Evolutionary conservation across 2,797 vertebrate species (phyloP), one percentile per base, ranked within the genome.

Genomic region (Babyrousa celebensis): DNA sequence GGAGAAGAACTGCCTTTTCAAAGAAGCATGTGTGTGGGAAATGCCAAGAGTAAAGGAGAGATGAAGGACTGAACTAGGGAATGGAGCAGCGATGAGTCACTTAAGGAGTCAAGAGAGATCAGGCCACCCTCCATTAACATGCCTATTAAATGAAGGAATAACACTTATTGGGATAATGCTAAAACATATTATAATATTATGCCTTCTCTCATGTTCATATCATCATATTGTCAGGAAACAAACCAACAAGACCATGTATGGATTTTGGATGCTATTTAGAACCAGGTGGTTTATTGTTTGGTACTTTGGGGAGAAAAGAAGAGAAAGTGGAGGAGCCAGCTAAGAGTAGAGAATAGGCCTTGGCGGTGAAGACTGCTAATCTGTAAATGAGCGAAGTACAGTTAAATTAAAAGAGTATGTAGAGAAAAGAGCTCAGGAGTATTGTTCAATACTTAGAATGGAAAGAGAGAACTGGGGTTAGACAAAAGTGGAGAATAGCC

Each of bases 401-500:
- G 60, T 60, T 62, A 58, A 25, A 84, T 60, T 62, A 58, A 25
- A 84, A 40, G 91, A 87, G 17, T 40, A 10, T 14, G 21, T 12
- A 54, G 32, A 93, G 48, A 89, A 86, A 91, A 62, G 65, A 80
- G 52, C 43, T 32, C 1, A 6, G 15, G 16, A 83, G 32, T 75
- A 70, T 27, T 36, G 75, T 84, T 85, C 14, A 89, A 56, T 80
- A 52, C 29, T 93, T 94, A 84, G 65, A 87, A 65, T 15, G 72
- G 75, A 90, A 78, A 78, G 56, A 67, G 86, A 96, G 78, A 75
- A 11, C 60, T 68, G 17, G 60, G 70, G n/a, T 84, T 87, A 93
- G 91, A 97, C 93, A 91, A 97, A 97, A 95, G 95, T 97, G 97
- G 96, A 96, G 71, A 70, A 58, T 54, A 94, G 95, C 95, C 97